phyloP scores from a whole-genome alignment of 2,888 invertebrate genomes.

The Chymomyza caudatula region DNA sequence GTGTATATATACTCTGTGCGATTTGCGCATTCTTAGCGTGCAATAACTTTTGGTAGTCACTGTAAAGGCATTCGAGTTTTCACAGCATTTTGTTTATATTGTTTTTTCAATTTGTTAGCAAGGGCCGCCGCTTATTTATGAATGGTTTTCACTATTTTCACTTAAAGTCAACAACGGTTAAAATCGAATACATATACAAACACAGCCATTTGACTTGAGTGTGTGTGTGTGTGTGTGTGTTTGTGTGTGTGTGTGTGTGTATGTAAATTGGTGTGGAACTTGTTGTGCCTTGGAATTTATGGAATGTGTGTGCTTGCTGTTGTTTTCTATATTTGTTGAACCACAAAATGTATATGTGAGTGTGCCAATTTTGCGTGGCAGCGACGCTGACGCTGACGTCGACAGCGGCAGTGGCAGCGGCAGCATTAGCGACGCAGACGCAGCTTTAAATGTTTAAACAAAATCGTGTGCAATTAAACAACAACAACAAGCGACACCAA shows the following conservation, averaged over 20 bases:
- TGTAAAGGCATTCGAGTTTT: background rate
- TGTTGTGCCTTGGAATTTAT: slow-evolving; percentile 28
- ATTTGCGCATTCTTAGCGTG: too few relatives aligned
- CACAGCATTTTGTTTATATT: background rate
- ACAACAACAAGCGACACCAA: slow-evolving; percentile 8
- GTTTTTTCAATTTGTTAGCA: slow-evolving; percentile 5
- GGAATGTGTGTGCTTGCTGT: slow-evolving; percentile 22
- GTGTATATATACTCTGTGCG: too few relatives aligned
- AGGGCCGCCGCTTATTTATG: slow-evolving; percentile 25
- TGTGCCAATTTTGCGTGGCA: slow-evolving; percentile 23
- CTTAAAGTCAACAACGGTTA: slow-evolving; percentile 34
- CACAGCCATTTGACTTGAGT: slow-evolving; percentile 1
- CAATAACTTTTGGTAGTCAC: background rate
- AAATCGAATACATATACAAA: slow-evolving; percentile 7
- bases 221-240: slow-evolving; percentile 12
- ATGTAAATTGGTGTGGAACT: slow-evolving; percentile 5
- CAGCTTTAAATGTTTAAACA: background rate
- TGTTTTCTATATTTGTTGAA: background rate
- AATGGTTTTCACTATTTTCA: slow-evolving; percentile 64
- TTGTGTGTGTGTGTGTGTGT: slow-evolving; percentile 9
- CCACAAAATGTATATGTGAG: background rate
- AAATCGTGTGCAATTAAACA: slow-evolving; percentile 7
- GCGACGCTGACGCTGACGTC: background rate
- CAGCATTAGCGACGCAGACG: background rate
- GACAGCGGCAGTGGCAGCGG: background rate